A percentile compares a stretch with the other conserved stretches of the same genome.
phyloP scores from a whole-genome alignment of 2,113 vertebrate genomes.

The Amazona guildingii region DNA sequence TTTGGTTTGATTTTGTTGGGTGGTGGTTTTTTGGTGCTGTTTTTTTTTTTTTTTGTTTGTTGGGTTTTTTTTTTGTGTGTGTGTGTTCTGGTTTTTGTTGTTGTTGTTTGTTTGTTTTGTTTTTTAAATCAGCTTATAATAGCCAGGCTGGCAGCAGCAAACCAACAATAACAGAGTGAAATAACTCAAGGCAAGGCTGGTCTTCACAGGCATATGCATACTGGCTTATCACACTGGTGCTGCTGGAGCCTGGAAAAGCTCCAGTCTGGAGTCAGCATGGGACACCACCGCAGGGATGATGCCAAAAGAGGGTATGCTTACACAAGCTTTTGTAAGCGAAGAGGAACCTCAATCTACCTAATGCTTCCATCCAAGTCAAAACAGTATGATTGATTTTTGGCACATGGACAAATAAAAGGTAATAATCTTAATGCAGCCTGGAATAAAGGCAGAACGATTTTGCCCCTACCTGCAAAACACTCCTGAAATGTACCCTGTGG shows the following conservation, averaged over 20 bases:
- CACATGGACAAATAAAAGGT: not conserved
- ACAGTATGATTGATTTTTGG: not conserved
- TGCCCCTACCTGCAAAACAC: not conserved
- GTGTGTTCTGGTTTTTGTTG: not conserved
- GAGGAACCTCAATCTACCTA: not conserved
- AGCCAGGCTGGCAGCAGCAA: not conserved
- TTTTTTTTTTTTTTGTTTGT: not conserved
- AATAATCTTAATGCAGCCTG: not conserved
- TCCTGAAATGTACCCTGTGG: not conserved
- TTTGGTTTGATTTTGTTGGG: not conserved
- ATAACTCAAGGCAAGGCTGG: not conserved
- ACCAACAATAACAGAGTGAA: not conserved
- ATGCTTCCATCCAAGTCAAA: not conserved
- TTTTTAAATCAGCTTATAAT: not conserved
- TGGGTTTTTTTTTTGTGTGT: too few relatives aligned
- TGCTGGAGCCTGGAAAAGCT: not conserved
- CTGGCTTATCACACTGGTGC: not conserved
- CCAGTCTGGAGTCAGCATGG: rapidly evolving
- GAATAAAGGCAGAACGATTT: not conserved
- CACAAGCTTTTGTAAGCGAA: not conserved
- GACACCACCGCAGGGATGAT: not conserved
- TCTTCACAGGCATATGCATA: rapidly evolving
- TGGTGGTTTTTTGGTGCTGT: not conserved
- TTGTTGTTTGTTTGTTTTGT: not conserved
- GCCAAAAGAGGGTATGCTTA: not conserved